phyloP scores from a whole-genome alignment of 2,113 vertebrate species.

The Pomatorhinus ruficollis region DNA sequence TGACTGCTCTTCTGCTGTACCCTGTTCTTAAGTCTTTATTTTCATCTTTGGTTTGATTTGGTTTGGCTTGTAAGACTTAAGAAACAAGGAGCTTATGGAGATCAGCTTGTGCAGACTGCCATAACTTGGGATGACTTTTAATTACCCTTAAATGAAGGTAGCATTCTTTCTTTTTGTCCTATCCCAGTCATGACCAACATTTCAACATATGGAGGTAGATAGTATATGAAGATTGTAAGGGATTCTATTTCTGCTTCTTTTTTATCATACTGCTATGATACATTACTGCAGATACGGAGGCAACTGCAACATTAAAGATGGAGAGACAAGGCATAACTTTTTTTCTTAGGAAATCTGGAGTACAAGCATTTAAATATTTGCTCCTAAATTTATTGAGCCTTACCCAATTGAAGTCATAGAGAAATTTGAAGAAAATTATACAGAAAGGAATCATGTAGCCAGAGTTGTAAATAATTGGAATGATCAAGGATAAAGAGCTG shows the following conservation, averaged over 20 bases:
- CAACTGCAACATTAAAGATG: neutral
- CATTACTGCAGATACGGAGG: neutral
- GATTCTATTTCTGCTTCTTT: neutral
- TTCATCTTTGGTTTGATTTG: neutral
- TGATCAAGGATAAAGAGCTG: neutral
- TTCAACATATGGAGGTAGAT: neutral
- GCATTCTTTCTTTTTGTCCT: neutral
- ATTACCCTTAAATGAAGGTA: neutral
- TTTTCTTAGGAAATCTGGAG: neutral
- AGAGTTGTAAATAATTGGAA: neutral
- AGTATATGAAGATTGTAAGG: neutral
- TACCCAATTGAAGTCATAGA: neutral
- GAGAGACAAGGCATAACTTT: neutral
- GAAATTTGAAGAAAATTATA: neutral
- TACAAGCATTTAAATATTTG: neutral
- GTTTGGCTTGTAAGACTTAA: neutral
- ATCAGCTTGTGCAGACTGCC: neutral
- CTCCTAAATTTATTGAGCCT: neutral
- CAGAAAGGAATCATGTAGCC: neutral
- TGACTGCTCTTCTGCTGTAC: neutral
- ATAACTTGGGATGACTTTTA: neutral
- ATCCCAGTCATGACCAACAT: neutral
- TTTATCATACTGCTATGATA: neutral
- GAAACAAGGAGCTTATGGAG: neutral
- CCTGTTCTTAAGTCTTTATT: neutral